These are phyloP conservation scores for Propithecus coquereli DNA, from an alignment of 2,113 vertebrate genomes.

Conservation along the genomic window DNA sequence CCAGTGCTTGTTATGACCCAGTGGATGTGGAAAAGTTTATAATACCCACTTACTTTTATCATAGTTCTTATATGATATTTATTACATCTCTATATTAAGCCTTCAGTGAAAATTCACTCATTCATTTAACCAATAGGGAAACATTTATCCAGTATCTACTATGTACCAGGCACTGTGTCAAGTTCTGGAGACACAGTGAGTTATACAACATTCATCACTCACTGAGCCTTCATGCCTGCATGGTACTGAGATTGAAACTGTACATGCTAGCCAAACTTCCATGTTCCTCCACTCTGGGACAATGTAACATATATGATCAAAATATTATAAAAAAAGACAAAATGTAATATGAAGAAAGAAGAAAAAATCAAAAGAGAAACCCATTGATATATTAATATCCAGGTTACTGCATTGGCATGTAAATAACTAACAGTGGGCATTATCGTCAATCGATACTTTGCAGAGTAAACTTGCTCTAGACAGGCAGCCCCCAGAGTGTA, in stretches of 20 bases:
- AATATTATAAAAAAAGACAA: neutral
- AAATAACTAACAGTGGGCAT: slow-evolving; percentile 15
- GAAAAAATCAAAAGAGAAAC: neutral
- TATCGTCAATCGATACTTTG: neutral
- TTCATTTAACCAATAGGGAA: neutral
- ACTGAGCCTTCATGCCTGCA: neutral
- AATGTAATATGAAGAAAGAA: neutral
- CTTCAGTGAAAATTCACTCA: neutral
- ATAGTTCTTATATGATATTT: neutral
- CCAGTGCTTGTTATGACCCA: neutral
- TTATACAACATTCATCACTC: neutral
- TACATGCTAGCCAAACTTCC: neutral
- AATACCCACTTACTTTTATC: neutral
- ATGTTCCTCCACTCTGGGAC: neutral
- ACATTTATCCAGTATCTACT: neutral
- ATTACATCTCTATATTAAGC: neutral
- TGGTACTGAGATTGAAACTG: neutral
- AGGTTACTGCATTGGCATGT: neutral
- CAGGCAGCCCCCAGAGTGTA: neutral
- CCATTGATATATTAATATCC: neutral
- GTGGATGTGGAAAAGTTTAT: neutral
- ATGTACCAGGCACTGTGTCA: neutral
- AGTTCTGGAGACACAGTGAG: neutral
- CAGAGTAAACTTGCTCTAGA: neutral
- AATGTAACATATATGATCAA: neutral